These are phyloP conservation scores for Sakesphorus luctuosus DNA, from an alignment of 2,113 vertebrate genomes.

Conservation along the genomic window DNA sequence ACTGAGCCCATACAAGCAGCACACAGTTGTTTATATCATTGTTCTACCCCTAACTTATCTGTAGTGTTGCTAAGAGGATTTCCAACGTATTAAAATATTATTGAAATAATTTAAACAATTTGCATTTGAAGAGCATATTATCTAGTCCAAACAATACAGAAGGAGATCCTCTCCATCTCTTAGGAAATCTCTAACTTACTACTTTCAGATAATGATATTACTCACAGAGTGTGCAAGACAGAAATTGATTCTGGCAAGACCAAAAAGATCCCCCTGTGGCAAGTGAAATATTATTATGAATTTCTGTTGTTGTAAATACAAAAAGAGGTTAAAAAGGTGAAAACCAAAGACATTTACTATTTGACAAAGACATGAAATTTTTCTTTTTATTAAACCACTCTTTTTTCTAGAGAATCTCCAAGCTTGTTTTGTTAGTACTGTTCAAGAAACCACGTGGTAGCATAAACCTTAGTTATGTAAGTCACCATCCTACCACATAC, in stretches of 20 bases:
- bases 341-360: not conserved
- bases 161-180: not conserved
- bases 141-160: not conserved
- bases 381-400: not conserved
- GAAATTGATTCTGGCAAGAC: not conserved
- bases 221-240: not conserved
- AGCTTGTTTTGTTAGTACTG: not conserved
- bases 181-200: not conserved
- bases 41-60: not conserved
- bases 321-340: not conserved
- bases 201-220: not conserved
- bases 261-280: not conserved
- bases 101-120: not conserved
- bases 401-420: not conserved
- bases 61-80: not conserved
- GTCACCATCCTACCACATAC: not conserved
- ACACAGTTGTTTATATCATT: not conserved
- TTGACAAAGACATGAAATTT: not conserved
- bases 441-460: not conserved
- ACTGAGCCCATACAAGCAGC: not conserved
- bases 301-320: not conserved
- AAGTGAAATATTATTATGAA: not conserved
- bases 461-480: not conserved
- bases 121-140: conserved; percentile 4
- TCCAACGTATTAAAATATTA: not conserved